Evolutionary conservation across 92 coral and sea anemone species (phyloP).

Genomic region (Plumapathes pennacea): DNA sequence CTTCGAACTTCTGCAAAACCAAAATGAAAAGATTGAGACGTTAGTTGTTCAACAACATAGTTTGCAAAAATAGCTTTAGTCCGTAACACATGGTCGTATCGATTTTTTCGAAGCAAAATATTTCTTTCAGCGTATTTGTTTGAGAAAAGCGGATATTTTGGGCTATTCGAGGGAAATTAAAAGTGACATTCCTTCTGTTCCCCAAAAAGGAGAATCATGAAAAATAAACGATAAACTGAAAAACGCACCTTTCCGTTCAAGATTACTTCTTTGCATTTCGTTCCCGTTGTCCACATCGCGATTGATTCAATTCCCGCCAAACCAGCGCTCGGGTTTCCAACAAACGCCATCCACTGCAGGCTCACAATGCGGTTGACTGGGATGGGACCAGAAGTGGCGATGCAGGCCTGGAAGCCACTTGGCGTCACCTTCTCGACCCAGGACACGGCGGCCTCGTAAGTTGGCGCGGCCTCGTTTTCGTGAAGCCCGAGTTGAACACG

Average conservation of each 20-base stretch:
- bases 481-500: constrained; percentile 58
- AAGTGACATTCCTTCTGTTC: background rate
- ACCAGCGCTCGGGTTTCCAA: constrained; percentile 29
- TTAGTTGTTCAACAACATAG: background rate
- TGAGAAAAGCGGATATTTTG: background rate
- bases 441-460: constrained; percentile 56
- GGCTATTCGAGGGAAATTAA: background rate
- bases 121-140: background rate
- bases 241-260: constrained; percentile 28
- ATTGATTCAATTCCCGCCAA: constrained; percentile 53
- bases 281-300: constrained; percentile 77
- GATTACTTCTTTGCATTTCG: constrained; percentile 32
- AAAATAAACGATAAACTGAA: no score
- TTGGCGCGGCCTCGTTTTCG: no score
- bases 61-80: background rate
- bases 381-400: constrained; percentile 41
- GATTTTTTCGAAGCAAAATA: no score
- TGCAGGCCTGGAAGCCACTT: constrained; percentile 62
- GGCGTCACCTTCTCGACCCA: constrained; percentile 64
- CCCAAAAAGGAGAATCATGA: background rate
- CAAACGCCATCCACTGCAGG: constrained; percentile 76
- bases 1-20: constrained; percentile 18
- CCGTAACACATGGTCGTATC: background rate
- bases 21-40: background rate
- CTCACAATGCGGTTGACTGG: constrained; percentile 13